Base-by-base conservation (phyloP, 2,113 vertebrate genomes). In the Recurvirostra avosetta region DNA sequence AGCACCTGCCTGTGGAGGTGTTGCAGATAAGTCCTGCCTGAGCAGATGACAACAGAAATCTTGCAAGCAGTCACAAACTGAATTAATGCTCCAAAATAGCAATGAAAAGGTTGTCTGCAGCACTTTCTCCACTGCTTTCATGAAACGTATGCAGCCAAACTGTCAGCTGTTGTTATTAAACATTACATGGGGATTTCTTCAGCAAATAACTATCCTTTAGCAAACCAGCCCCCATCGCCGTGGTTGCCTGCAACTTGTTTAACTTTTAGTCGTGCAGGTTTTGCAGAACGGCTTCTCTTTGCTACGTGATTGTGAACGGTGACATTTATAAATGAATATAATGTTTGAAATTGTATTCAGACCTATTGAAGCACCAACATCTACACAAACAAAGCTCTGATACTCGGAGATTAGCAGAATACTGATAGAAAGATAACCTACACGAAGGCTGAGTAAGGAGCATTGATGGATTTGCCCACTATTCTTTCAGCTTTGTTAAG, bases 1-100 rank as follows among this genome's bases (percentile, higher is more conserved):
- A 95, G 87, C 92, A 97, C 94, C 95, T 94, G 92, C 94, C 92
- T 85, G 76, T 32, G 16, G 94, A 97, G 96, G 96, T 87, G 94
- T 94, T 21, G 15, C 18, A 4, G 96, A 95, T 34, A 87, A 90
- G 88, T 96, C 94, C 77, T 92, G 92, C 92, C 75, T 92, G 89
- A 97, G 71, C 83, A 91, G 89, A 95, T 96, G 94, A 97, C 94
- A 97, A 92, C 66, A 65, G 86, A 78, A 65, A 89, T 50, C 86
- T 91, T 53, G 50, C 88, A 82, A 89, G 92, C 43, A 38, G 89
- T 68, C n/a, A 32, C 76, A 78, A 72, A 66, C n/a, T 22, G 27
- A 82, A 85, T 92, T 78, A 79, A 67, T 32, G 70, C 66, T 82
- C 79, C 65, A 52, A 96, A 93, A 82, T 2, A 79, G 63, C 63